A percentile compares a stretch with the other conserved stretches of the same genome.
Evolutionary conservation across 2,113 vertebrate genomes (phyloP).

Genomic region (Calyptomena viridis): DNA sequence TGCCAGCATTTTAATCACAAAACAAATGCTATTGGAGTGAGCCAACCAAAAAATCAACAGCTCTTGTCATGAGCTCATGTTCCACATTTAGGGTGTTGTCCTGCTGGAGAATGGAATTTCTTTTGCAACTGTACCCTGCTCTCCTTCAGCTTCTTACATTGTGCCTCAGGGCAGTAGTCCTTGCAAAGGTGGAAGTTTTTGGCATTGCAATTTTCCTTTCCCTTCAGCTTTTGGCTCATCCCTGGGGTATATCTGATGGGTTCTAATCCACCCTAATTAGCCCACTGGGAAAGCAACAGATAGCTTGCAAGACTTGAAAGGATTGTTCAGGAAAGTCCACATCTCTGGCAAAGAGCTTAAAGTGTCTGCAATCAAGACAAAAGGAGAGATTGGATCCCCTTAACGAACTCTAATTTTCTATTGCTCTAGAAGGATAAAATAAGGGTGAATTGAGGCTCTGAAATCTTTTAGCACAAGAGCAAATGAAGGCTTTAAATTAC

Average conservation of each 20-base stretch:
- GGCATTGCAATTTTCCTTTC: background rate
- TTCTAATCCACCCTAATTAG: slow-evolving; percentile 36
- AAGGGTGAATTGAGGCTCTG: slow-evolving; percentile 60
- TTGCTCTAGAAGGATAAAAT: slow-evolving; percentile 54
- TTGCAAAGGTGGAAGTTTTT: background rate
- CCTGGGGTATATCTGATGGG: background rate
- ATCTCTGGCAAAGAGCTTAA: slow-evolving; percentile 44
- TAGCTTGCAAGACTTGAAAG: slow-evolving; percentile 26
- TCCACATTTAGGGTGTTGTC: background rate
- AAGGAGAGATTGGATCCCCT: slow-evolving; percentile 43
- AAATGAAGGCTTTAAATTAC: slow-evolving; percentile 72
- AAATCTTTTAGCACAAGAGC: slow-evolving; percentile 63
- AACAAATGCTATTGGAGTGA: background rate
- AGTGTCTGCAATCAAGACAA: slow-evolving; percentile 41
- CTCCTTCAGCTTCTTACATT: background rate
- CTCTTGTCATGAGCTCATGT: background rate
- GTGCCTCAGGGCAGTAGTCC: background rate
- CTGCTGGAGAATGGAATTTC: background rate
- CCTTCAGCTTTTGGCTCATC: background rate
- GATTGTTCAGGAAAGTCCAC: slow-evolving; percentile 24
- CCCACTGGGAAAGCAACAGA: slow-evolving; percentile 26
- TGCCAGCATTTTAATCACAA: background rate
- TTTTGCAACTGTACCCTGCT: background rate
- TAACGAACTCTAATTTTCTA: slow-evolving; percentile 52
- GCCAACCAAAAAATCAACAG: background rate